Conservation (phyloP, 92 coral and sea anemone genomes). For the Parazoanthus atlanticus region DNA sequence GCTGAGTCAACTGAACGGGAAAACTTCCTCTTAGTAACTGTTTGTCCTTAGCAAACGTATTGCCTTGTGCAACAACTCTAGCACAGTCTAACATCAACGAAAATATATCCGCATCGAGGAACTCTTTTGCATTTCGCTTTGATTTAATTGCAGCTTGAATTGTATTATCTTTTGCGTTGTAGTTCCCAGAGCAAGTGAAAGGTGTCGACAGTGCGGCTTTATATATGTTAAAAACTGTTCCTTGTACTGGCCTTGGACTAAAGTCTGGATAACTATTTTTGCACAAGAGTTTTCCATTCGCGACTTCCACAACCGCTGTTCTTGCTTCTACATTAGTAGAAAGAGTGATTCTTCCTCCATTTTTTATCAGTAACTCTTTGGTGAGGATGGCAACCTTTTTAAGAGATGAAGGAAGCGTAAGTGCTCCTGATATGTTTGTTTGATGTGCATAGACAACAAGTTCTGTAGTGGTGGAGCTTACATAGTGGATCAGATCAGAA, state of each 20-base stretch:
- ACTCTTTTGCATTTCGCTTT: slow-evolving; percentile 22
- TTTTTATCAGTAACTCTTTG: slow-evolving; percentile 35
- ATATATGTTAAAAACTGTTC: slow-evolving; percentile 56
- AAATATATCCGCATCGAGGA: slow-evolving; percentile 34
- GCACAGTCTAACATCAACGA: slow-evolving; percentile 44
- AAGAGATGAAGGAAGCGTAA: slow-evolving; percentile 37
- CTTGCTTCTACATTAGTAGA: slow-evolving; percentile 16
- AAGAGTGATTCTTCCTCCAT: slow-evolving; percentile 44
- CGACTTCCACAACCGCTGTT: slow-evolving; percentile 37
- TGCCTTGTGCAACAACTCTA: slow-evolving; percentile 54
- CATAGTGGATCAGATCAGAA: slow-evolving; percentile 29
- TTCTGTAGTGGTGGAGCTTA: slow-evolving; percentile 13
- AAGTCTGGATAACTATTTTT: slow-evolving; percentile 17
- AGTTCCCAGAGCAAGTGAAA: slow-evolving; percentile 55
- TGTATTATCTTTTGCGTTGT: slow-evolving; percentile 42
- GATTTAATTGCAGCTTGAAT: slow-evolving; percentile 53
- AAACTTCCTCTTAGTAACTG: slow-evolving; percentile 50
- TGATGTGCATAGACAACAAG: slow-evolving; percentile 53
- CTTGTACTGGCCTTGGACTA: slow-evolving; percentile 33
- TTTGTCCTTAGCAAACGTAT: slow-evolving; percentile 12
- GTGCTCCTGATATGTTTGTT: slow-evolving; percentile 45
- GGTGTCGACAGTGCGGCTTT: slow-evolving; percentile 36
- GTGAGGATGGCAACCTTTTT: slow-evolving; percentile 48
- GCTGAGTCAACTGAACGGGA: slow-evolving; percentile 43
- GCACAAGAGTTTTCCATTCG: slow-evolving; percentile 48